Conservation (phyloP, 2,113 vertebrate species). For the Ancistrus triradiatus region DNA sequence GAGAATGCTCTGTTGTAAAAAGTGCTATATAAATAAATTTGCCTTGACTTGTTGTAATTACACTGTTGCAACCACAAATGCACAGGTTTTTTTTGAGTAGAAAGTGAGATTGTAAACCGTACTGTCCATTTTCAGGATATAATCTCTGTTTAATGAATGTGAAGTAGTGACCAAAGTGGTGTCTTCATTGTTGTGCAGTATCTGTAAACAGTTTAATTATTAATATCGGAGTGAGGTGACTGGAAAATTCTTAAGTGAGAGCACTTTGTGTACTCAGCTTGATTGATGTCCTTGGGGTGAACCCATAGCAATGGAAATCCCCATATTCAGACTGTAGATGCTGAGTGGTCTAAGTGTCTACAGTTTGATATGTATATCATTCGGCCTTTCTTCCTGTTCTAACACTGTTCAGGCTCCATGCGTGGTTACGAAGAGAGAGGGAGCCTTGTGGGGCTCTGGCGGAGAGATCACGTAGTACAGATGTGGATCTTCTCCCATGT, state of each 20-base stretch:
- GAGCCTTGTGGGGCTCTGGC: no score
- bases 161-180: neutral
- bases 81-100: no score
- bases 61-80: no score
- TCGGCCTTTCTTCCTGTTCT: neutral
- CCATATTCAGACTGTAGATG: neutral
- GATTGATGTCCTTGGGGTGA: neutral
- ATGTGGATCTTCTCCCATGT: no score
- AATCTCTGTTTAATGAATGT: no score
- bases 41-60: no score
- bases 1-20: no score
- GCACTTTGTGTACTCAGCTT: conserved; percentile 1
- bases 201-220: conserved; percentile 6
- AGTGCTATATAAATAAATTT: no score
- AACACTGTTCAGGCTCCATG: neutral
- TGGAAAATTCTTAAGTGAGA: neutral
- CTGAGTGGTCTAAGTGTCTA: neutral
- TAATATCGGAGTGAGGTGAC: neutral
- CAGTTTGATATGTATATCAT: neutral
- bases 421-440: no score
- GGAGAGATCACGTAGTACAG: no score
- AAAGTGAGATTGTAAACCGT: no score
- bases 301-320: neutral
- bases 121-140: no score
- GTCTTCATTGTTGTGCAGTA: neutral